These are phyloP conservation scores for Epinephelus cyanopodus DNA, from an alignment of 2,113 vertebrate species.

Conservation along the genomic window DNA sequence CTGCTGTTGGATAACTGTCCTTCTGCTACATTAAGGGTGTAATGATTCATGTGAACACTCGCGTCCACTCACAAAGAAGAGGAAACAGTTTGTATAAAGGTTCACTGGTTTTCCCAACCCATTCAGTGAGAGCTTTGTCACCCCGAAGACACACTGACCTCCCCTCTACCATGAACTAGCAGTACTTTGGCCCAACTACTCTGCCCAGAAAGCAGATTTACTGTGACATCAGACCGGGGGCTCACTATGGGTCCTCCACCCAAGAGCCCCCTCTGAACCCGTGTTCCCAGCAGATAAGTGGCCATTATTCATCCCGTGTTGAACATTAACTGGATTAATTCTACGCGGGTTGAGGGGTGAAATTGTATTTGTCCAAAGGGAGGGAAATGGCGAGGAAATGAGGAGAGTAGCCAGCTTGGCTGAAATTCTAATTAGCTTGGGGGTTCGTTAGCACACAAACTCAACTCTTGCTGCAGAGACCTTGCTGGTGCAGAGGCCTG, in stretches of 20 bases:
- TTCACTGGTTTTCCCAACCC: slow-evolving; percentile 26
- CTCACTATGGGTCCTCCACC: slow-evolving; percentile 32
- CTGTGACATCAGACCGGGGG: slow-evolving; percentile 38
- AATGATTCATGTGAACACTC: slow-evolving; percentile 53
- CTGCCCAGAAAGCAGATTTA: slow-evolving; percentile 50
- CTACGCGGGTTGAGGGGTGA: slow-evolving; percentile 66
- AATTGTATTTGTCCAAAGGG: slow-evolving; percentile 76
- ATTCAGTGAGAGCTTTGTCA: slow-evolving; percentile 20
- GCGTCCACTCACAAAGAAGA: slow-evolving; percentile 24
- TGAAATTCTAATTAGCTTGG: slow-evolving; percentile 80
- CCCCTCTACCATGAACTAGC: slow-evolving; percentile 17
- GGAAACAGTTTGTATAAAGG: slow-evolving; percentile 31
- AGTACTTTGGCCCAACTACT: slow-evolving; percentile 22
- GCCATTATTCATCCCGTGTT: slow-evolving; percentile 78
- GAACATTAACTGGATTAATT: slow-evolving; percentile 84
- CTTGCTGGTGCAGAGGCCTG: slow-evolving; percentile 64
- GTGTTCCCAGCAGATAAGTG: slow-evolving; percentile 77
- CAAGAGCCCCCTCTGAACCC: slow-evolving; percentile 50
- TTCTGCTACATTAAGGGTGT: slow-evolving; percentile 51
- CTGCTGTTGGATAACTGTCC: slow-evolving; percentile 26
- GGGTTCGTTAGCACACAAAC: slow-evolving; percentile 74
- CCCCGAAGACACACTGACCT: slow-evolving; percentile 28
- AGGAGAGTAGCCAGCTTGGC: slow-evolving; percentile 68
- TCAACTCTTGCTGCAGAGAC: slow-evolving; percentile 50
- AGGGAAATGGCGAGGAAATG: slow-evolving; percentile 69